Evolutionary conservation across 2,113 vertebrate species (phyloP).

Genomic region (Gambusia holbrooki): DNA sequence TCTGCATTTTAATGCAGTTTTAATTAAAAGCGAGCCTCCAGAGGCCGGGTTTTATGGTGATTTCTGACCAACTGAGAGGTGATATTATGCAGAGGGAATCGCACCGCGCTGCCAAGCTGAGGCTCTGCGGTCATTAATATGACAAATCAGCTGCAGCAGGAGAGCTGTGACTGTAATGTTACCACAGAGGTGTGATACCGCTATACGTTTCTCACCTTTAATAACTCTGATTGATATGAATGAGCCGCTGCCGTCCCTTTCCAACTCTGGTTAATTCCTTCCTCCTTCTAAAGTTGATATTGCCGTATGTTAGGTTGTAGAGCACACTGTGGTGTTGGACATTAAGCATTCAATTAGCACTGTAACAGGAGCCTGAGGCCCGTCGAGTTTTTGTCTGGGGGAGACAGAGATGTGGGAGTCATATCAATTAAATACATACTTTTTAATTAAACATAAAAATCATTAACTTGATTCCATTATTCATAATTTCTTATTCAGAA

Average conservation of each 20-base stretch:
- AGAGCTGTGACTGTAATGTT: conserved; percentile 7
- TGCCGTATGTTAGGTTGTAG: not conserved
- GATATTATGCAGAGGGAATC: conserved; percentile 24
- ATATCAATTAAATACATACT: too few relatives aligned
- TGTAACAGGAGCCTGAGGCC: not conserved
- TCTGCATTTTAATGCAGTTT: conserved; percentile 48
- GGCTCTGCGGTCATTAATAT: conserved; percentile 5
- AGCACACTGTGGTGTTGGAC: not conserved
- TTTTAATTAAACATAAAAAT: too few relatives aligned
- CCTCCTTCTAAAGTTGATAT: conserved; percentile 2
- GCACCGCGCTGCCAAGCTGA: conserved; percentile 17
- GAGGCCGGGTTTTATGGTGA: conserved; percentile 21
- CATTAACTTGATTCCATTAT: too few relatives aligned
- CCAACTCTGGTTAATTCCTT: conserved; percentile 1
- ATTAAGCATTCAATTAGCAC: not conserved
- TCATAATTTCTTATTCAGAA: not conserved
- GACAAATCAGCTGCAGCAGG: conserved; percentile 24
- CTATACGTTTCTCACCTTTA: conserved; percentile 5
- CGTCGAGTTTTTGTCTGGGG: not conserved
- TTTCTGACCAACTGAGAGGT: conserved; percentile 34
- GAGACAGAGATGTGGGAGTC: not conserved
- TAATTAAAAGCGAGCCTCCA: conserved; percentile 35
- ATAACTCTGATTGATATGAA: conserved; percentile 15
- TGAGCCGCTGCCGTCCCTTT: not conserved
- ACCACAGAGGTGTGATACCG: conserved; percentile 18